These are phyloP conservation scores for Ammodytes dubius DNA, from an alignment of 2,113 vertebrate genomes.

Conservation along the genomic window DNA sequence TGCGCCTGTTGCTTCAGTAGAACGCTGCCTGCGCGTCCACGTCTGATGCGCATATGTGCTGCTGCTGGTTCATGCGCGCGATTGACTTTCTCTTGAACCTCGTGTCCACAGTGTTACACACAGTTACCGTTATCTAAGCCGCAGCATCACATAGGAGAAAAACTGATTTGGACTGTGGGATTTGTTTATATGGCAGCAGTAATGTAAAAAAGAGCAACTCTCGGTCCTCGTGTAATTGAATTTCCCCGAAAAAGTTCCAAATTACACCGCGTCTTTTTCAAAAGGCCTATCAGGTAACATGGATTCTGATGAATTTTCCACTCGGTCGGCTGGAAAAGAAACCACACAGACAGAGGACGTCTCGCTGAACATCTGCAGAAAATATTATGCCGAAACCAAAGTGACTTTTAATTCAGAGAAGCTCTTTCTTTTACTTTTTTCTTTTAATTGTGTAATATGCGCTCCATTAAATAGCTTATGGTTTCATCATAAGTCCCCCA, in stretches of 20 bases:
- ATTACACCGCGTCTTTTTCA: constrained; percentile 27
- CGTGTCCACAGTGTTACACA: not conserved
- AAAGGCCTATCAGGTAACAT: constrained; percentile 54
- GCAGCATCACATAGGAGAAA: not conserved
- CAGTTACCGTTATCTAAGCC: not conserved
- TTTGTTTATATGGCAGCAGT: not conserved
- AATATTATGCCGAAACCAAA: constrained; percentile 24
- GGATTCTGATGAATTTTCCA: constrained; percentile 66
- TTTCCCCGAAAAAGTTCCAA: constrained; percentile 41
- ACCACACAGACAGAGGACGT: constrained; percentile 16
- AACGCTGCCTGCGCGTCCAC: constrained; percentile 28
- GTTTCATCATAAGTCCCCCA: not conserved
- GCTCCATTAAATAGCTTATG: not conserved
- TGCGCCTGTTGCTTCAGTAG: constrained; percentile 61
- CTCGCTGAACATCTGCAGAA: constrained; percentile 61
- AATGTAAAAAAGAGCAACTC: constrained; percentile 51
- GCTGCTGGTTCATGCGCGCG: too few relatives aligned
- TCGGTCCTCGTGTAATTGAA: constrained; percentile 20
- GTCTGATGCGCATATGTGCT: constrained; percentile 21
- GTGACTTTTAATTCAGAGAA: not conserved
- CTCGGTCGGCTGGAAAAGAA: constrained; percentile 59
- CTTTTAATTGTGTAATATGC: not conserved
- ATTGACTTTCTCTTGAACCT: not conserved
- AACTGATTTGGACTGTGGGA: not conserved
- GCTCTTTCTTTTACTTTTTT: too few relatives aligned